Percentiles rank a stretch among this genome's conserved stretches.
Evolutionary conservation across 2,113 vertebrate genomes (phyloP).

Genomic region (Engraulis encrasicolus): DNA sequence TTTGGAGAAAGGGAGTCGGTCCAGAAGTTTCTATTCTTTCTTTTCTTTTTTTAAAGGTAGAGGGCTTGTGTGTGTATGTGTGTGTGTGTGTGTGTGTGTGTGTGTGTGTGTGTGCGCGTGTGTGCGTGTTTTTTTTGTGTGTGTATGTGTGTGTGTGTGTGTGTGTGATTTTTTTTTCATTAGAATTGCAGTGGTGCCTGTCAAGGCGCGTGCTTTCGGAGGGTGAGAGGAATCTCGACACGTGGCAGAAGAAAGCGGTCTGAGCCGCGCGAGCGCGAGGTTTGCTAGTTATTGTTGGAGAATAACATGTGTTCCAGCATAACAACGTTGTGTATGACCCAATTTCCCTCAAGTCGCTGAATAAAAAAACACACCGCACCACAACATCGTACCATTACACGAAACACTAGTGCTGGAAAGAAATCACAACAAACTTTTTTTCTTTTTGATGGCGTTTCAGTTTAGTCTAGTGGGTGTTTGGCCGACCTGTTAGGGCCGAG

Average conservation of each 20-base stretch:
- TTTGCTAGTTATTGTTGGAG: constrained; percentile 6
- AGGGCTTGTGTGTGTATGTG: not conserved
- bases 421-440: constrained; percentile 63
- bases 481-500: constrained; percentile 59
- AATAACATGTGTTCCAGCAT: constrained; percentile 35
- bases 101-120: too few species aligned
- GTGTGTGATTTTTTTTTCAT: too few species aligned
- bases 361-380: not conserved
- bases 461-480: constrained; percentile 46
- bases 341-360: constrained; percentile 29
- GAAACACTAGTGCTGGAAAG: not conserved
- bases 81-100: too few species aligned
- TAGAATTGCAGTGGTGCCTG: not conserved
- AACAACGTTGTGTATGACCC: constrained; percentile 29
- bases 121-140: too few species aligned
- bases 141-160: too few species aligned
- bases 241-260: constrained; percentile 22
- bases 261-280: constrained; percentile 20
- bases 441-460: constrained; percentile 63
- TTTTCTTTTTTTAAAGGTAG: not conserved
- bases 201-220: not conserved
- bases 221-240: not conserved
- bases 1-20: not conserved
- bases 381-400: not conserved
- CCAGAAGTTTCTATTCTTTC: constrained; percentile 31